Evolutionary conservation across 2,113 vertebrate genomes (phyloP).

Genomic region (Fulmarus glacialis): DNA sequence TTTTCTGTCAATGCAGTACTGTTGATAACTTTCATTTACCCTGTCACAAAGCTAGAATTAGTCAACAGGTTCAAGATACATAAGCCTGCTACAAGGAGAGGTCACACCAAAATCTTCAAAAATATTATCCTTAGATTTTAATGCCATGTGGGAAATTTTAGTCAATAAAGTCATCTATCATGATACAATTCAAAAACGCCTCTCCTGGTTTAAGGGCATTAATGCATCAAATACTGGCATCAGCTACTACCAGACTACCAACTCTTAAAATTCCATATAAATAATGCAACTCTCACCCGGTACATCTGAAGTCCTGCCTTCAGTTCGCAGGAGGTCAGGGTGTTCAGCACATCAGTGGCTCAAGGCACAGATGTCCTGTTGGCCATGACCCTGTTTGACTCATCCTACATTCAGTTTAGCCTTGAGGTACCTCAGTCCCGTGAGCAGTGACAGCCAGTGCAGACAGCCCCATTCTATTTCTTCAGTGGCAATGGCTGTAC

Average conservation of each 20-base stretch:
- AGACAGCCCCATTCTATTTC: neutral
- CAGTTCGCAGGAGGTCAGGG: neutral
- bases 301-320: neutral
- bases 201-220: neutral
- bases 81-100: neutral
- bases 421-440: no score
- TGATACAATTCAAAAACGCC: neutral
- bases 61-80: neutral
- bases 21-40: neutral
- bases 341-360: neutral
- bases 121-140: neutral
- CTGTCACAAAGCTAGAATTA: neutral
- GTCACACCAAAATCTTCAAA: neutral
- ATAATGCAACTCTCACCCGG: fast-evolving
- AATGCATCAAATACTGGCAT: neutral
- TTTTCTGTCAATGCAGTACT: neutral
- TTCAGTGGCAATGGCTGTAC: neutral
- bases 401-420: no score
- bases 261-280: neutral
- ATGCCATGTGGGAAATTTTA: neutral
- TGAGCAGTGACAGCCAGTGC: neutral
- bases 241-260: neutral
- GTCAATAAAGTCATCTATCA: neutral
- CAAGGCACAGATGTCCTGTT: neutral
- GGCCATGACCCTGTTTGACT: no score